Base-by-base conservation (phyloP, 2,113 vertebrate genomes). In the Mustela nigripes region DNA sequence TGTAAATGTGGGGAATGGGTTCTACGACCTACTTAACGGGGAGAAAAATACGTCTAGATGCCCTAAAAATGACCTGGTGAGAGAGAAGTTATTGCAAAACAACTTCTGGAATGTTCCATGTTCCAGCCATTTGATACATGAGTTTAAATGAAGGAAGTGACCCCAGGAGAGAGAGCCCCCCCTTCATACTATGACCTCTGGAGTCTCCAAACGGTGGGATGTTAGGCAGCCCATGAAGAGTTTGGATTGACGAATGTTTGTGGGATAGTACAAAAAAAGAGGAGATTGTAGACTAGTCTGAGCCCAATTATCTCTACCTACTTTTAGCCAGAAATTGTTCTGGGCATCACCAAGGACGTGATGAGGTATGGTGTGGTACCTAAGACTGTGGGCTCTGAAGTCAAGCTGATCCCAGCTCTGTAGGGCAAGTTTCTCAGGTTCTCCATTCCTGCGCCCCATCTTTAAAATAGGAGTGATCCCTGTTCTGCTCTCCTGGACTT, bases 351-450 rank as follows among this genome's bases (percentile, higher is more conserved):
- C 90, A 10, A n/a, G 15, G 33, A 7, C 7, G 2, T 6, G 2
- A 1, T 26, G 7, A 36, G 18, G 4, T 16, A 2, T 12, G 14
- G 2, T 16, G 4, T 12, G 5, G 24, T 2, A 2, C 39, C 19
- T n/a, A 2, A 62, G 28, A 24, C 31, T 1, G 0, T 5, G 28
- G 36, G 31, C 79, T 78, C 26, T n/a, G 2, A 69, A 26, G 36
- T 33, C 71, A 21, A 31, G 45, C 78, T 73, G 42, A 83, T 22
- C 74, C 31, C 9, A 39, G 4, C 8, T 39, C 36, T 1, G 2
- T 2, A 11, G 42, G 48, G 15, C 11, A 15, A 31, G 14, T 74
- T 28, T 36, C 33, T 71, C n/a, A 28, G 60, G 9, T 50, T 71
- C 50, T 39, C 60, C 33, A n/a, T 1, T 0, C 45, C 74, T 69